Percentiles rank a stretch among this genome's conserved stretches.
Conservation (phyloP, 2,888 invertebrate genomes). For the Euplagia quadripunctaria region DNA sequence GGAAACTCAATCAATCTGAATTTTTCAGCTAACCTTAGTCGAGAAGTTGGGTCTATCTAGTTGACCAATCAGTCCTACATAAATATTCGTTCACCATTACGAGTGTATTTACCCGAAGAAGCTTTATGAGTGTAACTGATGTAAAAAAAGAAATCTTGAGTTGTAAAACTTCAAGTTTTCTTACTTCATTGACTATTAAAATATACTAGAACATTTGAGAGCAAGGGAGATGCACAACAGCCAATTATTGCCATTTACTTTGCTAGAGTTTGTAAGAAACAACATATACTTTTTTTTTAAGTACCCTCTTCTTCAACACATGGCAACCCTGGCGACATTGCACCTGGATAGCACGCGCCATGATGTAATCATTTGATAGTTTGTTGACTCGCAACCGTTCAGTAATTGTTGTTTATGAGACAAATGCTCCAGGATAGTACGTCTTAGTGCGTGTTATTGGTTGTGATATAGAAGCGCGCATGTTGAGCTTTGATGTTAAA, state of each 20-base stretch:
- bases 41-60: not conserved
- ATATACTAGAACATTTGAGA: too few relatives aligned
- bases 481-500: not conserved
- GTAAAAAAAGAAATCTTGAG: too few relatives aligned
- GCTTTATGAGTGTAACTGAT: too few relatives aligned
- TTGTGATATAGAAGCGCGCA: not conserved
- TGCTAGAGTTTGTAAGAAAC: too few relatives aligned
- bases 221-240: too few relatives aligned
- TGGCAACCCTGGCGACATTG: conserved; percentile 50
- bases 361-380: conserved; percentile 67
- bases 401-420: conserved; percentile 54
- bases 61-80: not conserved
- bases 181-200: too few relatives aligned
- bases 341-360: conserved; percentile 70
- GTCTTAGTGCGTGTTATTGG: conserved; percentile 33
- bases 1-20: too few relatives aligned
- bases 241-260: too few relatives aligned
- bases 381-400: conserved; percentile 52
- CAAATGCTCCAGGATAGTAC: conserved; percentile 32
- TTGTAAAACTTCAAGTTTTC: too few relatives aligned
- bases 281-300: too few relatives aligned
- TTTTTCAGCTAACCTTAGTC: not conserved
- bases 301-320: too few relatives aligned
- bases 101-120: not conserved
- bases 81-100: not conserved